These are phyloP conservation scores for Prunella himalayana DNA, from an alignment of 2,113 vertebrate genomes.

Conservation along the genomic window DNA sequence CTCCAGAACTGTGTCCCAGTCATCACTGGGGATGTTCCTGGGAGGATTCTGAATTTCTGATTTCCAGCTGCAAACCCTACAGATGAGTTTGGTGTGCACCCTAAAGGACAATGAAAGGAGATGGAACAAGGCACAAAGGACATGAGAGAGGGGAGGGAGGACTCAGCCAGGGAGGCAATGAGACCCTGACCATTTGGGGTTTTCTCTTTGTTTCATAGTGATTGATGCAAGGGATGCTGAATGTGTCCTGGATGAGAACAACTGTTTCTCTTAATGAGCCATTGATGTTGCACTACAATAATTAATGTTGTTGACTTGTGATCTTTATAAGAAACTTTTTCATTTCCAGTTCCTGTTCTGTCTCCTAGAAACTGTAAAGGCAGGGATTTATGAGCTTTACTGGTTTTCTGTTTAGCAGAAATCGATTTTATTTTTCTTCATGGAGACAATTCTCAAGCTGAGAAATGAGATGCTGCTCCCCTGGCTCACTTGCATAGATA, in stretches of 20 bases:
- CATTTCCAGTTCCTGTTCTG: not conserved
- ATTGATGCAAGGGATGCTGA: not conserved
- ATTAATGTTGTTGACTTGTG: not conserved
- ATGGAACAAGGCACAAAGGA: not conserved
- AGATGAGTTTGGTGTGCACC: not conserved
- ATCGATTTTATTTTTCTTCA: not conserved
- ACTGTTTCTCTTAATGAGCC: not conserved
- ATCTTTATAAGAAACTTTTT: not conserved
- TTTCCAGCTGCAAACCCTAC: not conserved
- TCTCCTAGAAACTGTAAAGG: not conserved
- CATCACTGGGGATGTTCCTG: accelerated
- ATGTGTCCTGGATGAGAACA: not conserved
- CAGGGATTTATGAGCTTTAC: not conserved
- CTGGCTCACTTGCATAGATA: not conserved
- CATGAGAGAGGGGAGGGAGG: not conserved
- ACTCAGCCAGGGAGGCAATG: not conserved
- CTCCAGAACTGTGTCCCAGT: not conserved
- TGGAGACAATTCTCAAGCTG: not conserved
- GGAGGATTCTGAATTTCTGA: not conserved
- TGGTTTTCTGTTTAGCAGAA: not conserved
- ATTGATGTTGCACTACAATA: not conserved
- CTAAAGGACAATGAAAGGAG: not conserved
- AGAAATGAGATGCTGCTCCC: not conserved
- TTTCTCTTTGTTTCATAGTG: not conserved
- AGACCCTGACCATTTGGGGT: not conserved